Evolutionary conservation across 53 echinoderm and acorn worm genomes (phyloP), one percentile per base, ranked within the genome.

Genomic region (Stichopus horrens): DNA sequence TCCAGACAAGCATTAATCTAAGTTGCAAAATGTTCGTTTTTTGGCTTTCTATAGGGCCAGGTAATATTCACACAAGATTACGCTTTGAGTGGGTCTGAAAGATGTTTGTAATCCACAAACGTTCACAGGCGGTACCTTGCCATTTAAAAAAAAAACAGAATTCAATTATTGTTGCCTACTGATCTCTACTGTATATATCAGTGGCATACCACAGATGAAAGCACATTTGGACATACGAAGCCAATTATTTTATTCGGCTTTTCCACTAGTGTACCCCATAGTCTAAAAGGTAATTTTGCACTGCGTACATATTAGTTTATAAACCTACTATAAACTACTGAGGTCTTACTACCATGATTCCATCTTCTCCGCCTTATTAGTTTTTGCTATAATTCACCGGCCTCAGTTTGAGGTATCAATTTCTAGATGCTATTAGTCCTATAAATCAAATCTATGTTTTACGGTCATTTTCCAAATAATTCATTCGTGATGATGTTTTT

Each of bases 361-460:
- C 71, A 71, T 71, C 19, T 13, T 18, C 71, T 13, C 71, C 19
- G 14, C 7, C 71, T 71, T 71, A 71, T 71, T 71, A 71, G 71
- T 71, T 71, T 79, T 6, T 19, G 56, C 56, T 54, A 79, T 79
- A 55, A 14, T 54, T 54, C 55, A 79, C 79, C n/a, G 37, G 37
- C 37, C 11, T 79, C 79, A 79, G 14, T 13, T 79, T 79, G 54
- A 53, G 5, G 54, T 55, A 56, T 79, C 79, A 14, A 79, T 56
- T 23, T 54, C 19, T 20, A 51, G 55, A 8, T 79, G 79, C 55
- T 79, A 79, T 79, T 79, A 79, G 79, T 54, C 20, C 14, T 20
- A 55, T 79, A 79, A 79, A 79, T 79, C 79, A 79, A 79, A 79
- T 53, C 19, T 18, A 79, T 79, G 55, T 79, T 79, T 79, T 79